Evolutionary conservation across 1,140 invertebrate genomes (phyloP).

Genomic region (Zaprionus taronus): DNA sequence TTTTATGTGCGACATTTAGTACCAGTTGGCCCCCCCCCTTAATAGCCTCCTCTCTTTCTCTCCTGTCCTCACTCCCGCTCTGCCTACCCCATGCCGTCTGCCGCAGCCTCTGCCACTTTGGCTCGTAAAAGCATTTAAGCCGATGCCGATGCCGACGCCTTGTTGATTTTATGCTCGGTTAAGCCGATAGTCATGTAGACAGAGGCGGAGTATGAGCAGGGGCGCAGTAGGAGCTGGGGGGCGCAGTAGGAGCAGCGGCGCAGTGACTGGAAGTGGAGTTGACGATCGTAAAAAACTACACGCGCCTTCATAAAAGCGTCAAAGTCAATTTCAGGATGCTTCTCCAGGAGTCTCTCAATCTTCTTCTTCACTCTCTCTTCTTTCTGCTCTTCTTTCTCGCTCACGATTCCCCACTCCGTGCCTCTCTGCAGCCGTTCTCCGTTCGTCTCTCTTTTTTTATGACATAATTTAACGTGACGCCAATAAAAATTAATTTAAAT

Average conservation of each 20-base stretch:
- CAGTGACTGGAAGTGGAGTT: neutral
- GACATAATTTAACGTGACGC: conserved; percentile 61
- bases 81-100: neutral
- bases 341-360: conserved; percentile 19
- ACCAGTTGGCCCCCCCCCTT: conserved; percentile 10
- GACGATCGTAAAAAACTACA: conserved; percentile 76
- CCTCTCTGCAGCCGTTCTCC: neutral
- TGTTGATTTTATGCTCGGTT: conserved; percentile 78
- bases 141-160: conserved; percentile 63
- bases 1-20: conserved; percentile 67
- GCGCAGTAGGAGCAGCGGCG: neutral
- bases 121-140: conserved; percentile 76
- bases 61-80: neutral
- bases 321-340: conserved; percentile 70
- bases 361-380: conserved; percentile 1
- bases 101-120: too few relatives aligned
- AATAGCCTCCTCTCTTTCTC: neutral
- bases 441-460: conserved; percentile 50
- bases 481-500: conserved; percentile 79
- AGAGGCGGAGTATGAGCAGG: neutral
- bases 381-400: too few relatives aligned
- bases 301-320: conserved; percentile 76
- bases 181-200: conserved; percentile 54
- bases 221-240: neutral
- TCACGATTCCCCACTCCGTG: neutral